These are phyloP conservation scores for Drosophila limbata DNA, from an alignment of 2,888 invertebrate species.

Conservation along the genomic window DNA sequence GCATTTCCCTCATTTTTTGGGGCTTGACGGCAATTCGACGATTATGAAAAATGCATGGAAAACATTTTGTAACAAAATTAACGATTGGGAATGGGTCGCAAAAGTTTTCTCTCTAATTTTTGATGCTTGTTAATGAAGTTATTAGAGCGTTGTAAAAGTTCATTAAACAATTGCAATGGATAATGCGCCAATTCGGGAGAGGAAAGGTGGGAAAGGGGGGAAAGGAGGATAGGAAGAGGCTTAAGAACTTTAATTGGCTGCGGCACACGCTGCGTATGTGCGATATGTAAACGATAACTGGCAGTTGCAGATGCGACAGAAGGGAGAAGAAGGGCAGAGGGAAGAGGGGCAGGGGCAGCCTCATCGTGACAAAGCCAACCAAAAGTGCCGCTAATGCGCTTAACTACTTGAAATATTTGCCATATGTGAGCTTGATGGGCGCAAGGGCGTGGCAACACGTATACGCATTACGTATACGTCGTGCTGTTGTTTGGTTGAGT, in stretches of 20 bases:
- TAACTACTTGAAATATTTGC: constrained; percentile 79
- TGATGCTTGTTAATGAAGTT: constrained; percentile 70
- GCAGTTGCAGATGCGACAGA: constrained; percentile 29
- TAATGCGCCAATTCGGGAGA: constrained; percentile 60
- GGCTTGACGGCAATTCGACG: not conserved
- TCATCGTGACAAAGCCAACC: constrained; percentile 63
- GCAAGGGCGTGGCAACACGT: constrained; percentile 12
- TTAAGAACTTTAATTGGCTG: constrained; percentile 79
- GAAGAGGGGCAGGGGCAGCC: not conserved
- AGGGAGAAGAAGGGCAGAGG: not conserved
- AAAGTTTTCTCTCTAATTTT: constrained; percentile 36
- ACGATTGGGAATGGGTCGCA: constrained; percentile 34
- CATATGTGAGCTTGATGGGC: constrained; percentile 37
- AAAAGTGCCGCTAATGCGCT: constrained; percentile 79
- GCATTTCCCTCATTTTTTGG: not conserved
- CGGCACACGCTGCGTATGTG: constrained; percentile 76
- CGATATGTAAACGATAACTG: constrained; percentile 66
- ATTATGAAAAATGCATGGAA: constrained; percentile 51
- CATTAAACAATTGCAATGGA: constrained; percentile 77
- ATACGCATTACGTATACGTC: not conserved
- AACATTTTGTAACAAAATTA: constrained; percentile 45
- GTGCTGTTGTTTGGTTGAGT: constrained; percentile 40
- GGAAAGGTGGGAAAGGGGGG: constrained; percentile 1
- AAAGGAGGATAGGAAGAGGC: constrained; percentile 16
- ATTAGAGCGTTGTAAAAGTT: constrained; percentile 75